Conservation (phyloP, 2,113 vertebrate species). For the Mola mola region DNA sequence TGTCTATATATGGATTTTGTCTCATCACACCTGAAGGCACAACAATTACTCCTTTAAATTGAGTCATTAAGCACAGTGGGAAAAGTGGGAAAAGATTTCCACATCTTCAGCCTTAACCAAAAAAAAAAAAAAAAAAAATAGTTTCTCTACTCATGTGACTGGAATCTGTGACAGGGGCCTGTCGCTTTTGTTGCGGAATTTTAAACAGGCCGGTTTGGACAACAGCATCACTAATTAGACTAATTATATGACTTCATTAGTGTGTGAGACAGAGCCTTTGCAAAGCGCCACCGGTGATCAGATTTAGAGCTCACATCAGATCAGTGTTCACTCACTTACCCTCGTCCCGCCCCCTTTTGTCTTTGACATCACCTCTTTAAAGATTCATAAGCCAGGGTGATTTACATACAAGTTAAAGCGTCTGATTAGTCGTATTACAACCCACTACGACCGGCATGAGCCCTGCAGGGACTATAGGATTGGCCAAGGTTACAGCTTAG, state of each 20-base stretch:
- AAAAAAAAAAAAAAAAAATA: too few relatives aligned
- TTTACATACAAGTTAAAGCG: slow-evolving; percentile 81
- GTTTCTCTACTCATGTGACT: background rate
- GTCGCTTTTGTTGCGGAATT: slow-evolving; percentile 3
- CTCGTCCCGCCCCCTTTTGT: slow-evolving; percentile 67
- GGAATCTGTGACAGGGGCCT: slow-evolving; percentile 1
- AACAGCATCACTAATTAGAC: slow-evolving; percentile 45
- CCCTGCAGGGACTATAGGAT: slow-evolving; percentile 65
- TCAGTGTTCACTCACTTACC: slow-evolving; percentile 52
- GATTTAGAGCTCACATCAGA: slow-evolving; percentile 55
- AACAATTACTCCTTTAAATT: slow-evolving; percentile 56
- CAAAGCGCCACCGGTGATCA: slow-evolving; percentile 48
- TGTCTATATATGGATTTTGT: slow-evolving; percentile 61
- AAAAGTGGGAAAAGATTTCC: slow-evolving; percentile 32
- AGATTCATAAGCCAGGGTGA: slow-evolving; percentile 76
- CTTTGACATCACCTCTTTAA: slow-evolving; percentile 82
- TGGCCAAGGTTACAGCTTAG: slow-evolving; percentile 71
- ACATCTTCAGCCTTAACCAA: slow-evolving; percentile 10
- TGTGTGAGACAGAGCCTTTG: slow-evolving; percentile 22
- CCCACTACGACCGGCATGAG: slow-evolving; percentile 72
- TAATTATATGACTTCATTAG: slow-evolving; percentile 58
- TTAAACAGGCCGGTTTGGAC: slow-evolving; percentile 33
- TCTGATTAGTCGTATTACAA: slow-evolving; percentile 80
- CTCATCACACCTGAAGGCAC: slow-evolving; percentile 63
- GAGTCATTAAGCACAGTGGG: slow-evolving; percentile 44